Evolutionary conservation across 2,888 invertebrate species (phyloP), one percentile per base, ranked within the genome.

Genomic region (Andricus curvator): DNA sequence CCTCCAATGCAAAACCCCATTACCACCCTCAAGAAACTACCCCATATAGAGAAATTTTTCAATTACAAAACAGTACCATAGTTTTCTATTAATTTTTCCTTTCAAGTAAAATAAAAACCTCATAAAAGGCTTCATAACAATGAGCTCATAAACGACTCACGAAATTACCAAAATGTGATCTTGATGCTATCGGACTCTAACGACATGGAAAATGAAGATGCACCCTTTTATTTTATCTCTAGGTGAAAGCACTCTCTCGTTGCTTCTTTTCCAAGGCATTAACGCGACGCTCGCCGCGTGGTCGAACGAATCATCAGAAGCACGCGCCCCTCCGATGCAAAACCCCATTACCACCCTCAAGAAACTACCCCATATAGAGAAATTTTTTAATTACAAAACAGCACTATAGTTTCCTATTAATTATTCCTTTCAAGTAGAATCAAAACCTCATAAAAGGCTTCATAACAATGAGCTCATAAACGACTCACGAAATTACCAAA

Each of bases 221-320:
- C 44, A 15, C 44, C 44, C 15, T 44, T 44, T 44, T 15, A 44
- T 44, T 44, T 44, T 44, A 15, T 44, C 4, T 15, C 4, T 6
- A 44, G 13, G 15, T 15, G 44, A 15, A 44, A 15, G 15, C 44
- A 44, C 15, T 44, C 44, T 44, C 15, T 15, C 44, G 13, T 4
- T 44, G 44, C 44, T 44, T 44, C 41, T n/a, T n/a, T n/a, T n/a
- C n/a, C n/a, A n/a, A n/a, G n/a, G n/a, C n/a, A n/a, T n/a, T n/a
- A n/a, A n/a, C 84, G 81, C 84, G 81, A 83, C 82, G 84, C 83
- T 83, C 84, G 84, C 79, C 84, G 80, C 85, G 80, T 85, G 84
- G 85, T 68, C 37, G 79, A 78, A 80, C 78, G 82, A 85, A 87
- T 86, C 87, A 86, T 87, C 85, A 84, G 81, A 62, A 86, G 84